Base-by-base conservation (phyloP, 2,888 invertebrate species). In the Ophioninae sp. region DNA sequence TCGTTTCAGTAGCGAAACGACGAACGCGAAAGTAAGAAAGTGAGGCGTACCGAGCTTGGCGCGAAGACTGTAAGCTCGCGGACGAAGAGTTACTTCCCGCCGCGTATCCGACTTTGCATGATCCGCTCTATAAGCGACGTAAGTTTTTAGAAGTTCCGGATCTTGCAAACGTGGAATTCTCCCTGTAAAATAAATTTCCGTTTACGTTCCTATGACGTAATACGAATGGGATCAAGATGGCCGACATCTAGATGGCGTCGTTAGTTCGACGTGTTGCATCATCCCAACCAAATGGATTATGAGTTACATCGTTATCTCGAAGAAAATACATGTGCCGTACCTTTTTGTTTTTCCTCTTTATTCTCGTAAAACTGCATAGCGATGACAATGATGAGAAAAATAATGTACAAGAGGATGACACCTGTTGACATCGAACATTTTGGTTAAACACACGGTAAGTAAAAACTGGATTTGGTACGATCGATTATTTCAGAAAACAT, bases 301-400 rank as follows among this genome's bases (percentile, higher is more conserved):
- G 17, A 51, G 2, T 17, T 51, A 51, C 17, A 51, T 13, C 13
- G 17, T 51, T 5, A 44, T 51, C 2, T 51, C 17, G 37, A 7
- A 8, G 6, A 56, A 20, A 7, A 3, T 0, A 58, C 41, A 63
- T 23, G 63, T 39, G n/a, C 6, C 3, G 20, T 76, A 91, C 91
- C 87, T 88, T 90, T 91, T 63, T 83, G 75, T 9, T 76, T 88
- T 67, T 88, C 87, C 78, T 89, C 89, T 41, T 87, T 86, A 44
- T 85, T 88, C 7, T 91, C 91, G 73, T 88, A 83, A 22, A 88
- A 82, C 77, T 92, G 92, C 91, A 91, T 92, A 67, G 87, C 44
- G 30, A 95, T 89, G 7, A 95, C 94, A 13, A 93, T 93, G 37
- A 89, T 78, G 84, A 94, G 93, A 87, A 94, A 94, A 1, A 93